Conservation (phyloP, 2,113 vertebrate species). For the Hoplias malabaricus region DNA sequence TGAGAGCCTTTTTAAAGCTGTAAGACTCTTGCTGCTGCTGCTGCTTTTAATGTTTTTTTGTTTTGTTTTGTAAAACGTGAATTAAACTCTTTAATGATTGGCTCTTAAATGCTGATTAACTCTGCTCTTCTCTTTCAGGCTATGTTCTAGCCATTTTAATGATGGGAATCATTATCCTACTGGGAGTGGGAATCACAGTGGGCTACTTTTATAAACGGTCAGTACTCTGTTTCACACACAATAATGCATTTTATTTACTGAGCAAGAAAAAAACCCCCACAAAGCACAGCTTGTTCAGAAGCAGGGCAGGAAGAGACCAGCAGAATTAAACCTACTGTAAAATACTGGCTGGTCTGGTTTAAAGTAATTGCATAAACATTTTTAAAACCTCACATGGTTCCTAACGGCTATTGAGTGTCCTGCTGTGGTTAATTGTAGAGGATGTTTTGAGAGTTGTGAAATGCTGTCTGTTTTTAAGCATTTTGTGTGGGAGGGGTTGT, state of each 20-base stretch:
- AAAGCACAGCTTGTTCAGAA: not conserved
- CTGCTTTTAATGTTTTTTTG: too few relatives aligned
- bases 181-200: conserved; percentile 84
- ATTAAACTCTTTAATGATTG: too few relatives aligned
- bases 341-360: not conserved
- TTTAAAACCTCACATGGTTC: not conserved
- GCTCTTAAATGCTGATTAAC: not conserved
- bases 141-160: conserved; percentile 86
- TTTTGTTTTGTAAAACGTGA: too few relatives aligned
- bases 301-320: not conserved
- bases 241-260: too few relatives aligned
- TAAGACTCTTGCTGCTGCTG: too few relatives aligned
- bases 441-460: not conserved
- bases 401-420: not conserved
- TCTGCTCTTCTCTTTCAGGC: conserved; percentile 67
- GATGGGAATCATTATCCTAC: conserved; percentile 87
- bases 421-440: not conserved
- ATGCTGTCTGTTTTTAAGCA: not conserved
- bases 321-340: not conserved
- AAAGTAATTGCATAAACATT: not conserved
- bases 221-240: conserved; percentile 48
- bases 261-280: not conserved
- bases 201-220: conserved; percentile 96
- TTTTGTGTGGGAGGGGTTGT: not conserved
- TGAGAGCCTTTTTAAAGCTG: too few relatives aligned